Evolutionary conservation across 2,797 vertebrate genomes (phyloP).

Genomic region (Lepilemur ruficaudatus): DNA sequence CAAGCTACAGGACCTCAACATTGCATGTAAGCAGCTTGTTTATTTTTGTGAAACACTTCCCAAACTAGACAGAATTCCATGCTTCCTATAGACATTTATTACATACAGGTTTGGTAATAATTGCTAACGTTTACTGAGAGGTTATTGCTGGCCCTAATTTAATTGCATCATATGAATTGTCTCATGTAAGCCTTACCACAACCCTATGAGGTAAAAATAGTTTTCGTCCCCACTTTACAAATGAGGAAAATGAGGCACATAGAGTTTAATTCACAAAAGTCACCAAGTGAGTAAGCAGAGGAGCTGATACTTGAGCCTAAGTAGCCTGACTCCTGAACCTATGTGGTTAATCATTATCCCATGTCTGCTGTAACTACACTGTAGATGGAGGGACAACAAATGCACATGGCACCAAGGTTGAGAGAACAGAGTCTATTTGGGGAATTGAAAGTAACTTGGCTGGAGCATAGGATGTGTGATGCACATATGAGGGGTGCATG

Average conservation of each 20-base stretch:
- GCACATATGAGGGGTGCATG: not conserved
- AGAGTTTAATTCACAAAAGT: not conserved
- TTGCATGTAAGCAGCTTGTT: not conserved
- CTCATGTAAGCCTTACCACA: not conserved
- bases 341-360: not conserved
- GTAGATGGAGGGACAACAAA: not conserved
- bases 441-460: not conserved
- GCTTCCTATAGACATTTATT: not conserved
- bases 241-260: not conserved
- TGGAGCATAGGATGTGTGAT: not conserved
- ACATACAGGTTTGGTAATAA: not conserved
- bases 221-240: not conserved
- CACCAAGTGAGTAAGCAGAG: not conserved
- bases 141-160: not conserved
- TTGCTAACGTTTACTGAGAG: not conserved
- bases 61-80: not conserved
- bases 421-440: not conserved
- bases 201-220: not conserved
- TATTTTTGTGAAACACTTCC: not conserved
- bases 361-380: not conserved
- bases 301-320: not conserved
- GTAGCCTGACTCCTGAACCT: not conserved
- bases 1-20: not conserved
- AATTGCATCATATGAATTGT: not conserved
- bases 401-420: not conserved